Conservation (phyloP, 1,140 invertebrate species). For the Melipona quadrifasciata region DNA sequence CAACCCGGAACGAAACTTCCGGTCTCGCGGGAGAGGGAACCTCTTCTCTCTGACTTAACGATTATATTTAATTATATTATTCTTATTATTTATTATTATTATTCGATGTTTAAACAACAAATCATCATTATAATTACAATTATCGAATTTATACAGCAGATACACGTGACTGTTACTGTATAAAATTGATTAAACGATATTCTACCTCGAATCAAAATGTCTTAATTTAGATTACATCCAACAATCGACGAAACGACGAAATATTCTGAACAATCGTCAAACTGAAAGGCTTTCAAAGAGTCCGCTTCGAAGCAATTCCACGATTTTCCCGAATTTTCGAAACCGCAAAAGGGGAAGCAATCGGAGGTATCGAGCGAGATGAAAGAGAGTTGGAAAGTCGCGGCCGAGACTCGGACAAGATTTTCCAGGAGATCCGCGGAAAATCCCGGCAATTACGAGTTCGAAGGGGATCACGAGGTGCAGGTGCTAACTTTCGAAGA, state of each 20-base stretch:
- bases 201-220: no score
- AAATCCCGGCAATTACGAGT: conserved; percentile 24
- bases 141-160: no score
- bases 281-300: background rate
- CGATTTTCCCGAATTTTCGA: background rate
- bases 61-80: no score
- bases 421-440: background rate
- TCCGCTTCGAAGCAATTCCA: background rate
- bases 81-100: no score
- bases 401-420: background rate
- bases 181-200: no score
- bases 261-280: background rate
- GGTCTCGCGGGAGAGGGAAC: background rate
- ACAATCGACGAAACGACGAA: background rate
- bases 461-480: conserved; percentile 7
- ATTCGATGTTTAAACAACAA: no score
- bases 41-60: no score
- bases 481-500: conserved; percentile 52
- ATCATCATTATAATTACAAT: no score
- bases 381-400: no score
- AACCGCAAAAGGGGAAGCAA: background rate
- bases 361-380: background rate
- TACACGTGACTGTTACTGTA: no score
- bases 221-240: no score
- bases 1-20: conserved; percentile 17